phyloP scores from a whole-genome alignment of 1,140 invertebrate genomes.

The Lepidurus apus region DNA sequence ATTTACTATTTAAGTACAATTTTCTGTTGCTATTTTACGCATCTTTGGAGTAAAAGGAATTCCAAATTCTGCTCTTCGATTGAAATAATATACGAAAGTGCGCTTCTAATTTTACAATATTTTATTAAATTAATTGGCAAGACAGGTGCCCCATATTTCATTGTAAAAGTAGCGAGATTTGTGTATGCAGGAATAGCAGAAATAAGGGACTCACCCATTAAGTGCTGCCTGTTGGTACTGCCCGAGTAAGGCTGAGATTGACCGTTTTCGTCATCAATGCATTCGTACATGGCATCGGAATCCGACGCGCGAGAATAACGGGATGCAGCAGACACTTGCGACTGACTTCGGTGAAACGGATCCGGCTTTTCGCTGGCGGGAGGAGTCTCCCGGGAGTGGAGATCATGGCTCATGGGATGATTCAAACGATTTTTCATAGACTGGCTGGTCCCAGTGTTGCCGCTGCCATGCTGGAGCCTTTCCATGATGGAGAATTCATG shows the following conservation, averaged over 20 bases:
- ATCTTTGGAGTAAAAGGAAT: no score
- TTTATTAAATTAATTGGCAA: no score
- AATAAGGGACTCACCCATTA: background rate
- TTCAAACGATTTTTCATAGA: constrained; percentile 5
- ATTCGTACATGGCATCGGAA: constrained; percentile 11
- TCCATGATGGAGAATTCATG: background rate
- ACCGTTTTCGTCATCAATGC: background rate
- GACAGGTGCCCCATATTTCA: no score
- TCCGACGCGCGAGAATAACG: background rate
- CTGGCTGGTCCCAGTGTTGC: background rate
- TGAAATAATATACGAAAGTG: no score
- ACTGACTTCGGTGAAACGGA: background rate
- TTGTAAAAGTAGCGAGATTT: no score
- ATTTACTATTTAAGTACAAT: no score
- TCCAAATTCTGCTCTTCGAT: no score
- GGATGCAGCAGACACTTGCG: background rate
- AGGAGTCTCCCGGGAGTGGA: background rate
- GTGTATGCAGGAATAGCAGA: background rate
- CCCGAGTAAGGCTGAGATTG: background rate
- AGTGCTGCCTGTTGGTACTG: background rate
- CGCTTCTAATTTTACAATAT: no score
- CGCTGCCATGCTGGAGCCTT: background rate
- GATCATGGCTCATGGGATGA: constrained; percentile 3
- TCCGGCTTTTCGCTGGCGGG: background rate
- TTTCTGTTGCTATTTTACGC: no score